phyloP scores from a whole-genome alignment of 2,113 vertebrate genomes.

The Cavia porcellus region DNA sequence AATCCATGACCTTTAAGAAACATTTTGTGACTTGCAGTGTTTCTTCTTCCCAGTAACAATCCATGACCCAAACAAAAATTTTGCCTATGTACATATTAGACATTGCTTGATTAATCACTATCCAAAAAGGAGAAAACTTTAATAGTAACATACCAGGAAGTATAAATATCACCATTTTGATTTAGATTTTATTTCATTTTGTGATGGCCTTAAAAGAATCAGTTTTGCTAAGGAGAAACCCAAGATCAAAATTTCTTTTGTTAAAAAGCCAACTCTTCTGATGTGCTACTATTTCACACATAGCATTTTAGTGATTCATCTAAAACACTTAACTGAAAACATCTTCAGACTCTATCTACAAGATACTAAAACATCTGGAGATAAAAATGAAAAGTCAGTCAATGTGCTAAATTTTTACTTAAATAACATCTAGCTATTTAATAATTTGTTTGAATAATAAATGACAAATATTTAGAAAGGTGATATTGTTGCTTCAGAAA shows the following conservation, averaged over 20 bases:
- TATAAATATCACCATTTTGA: slow-evolving; percentile 29
- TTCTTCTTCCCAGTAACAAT: not conserved
- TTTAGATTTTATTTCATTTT: slow-evolving; percentile 56
- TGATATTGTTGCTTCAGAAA: slow-evolving; percentile 55
- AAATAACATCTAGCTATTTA: slow-evolving; percentile 61
- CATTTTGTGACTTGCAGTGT: not conserved
- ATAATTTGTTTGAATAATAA: slow-evolving; percentile 36
- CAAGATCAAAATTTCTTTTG: slow-evolving; percentile 71
- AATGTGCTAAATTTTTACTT: slow-evolving; percentile 38
- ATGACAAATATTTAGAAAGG: slow-evolving; percentile 48
- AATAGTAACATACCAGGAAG: slow-evolving; percentile 15
- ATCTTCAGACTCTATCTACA: slow-evolving; percentile 69
- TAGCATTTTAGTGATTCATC: slow-evolving; percentile 80
- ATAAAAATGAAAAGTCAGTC: slow-evolving; percentile 66
- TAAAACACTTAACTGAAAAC: slow-evolving; percentile 78
- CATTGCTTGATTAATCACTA: not conserved
- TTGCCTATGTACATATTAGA: not conserved
- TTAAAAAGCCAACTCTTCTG: slow-evolving; percentile 70
- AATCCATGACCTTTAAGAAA: slow-evolving; percentile 36
- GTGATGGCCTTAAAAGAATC: slow-evolving; percentile 50
- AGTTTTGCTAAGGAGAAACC: slow-evolving; percentile 70
- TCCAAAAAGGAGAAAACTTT: slow-evolving; percentile 49
- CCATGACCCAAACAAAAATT: not conserved
- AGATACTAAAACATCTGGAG: slow-evolving; percentile 68
- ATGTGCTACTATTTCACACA: slow-evolving; percentile 81